Evolutionary conservation across 2,113 vertebrate species (phyloP), one percentile per base, ranked within the genome.

Genomic region (Bothrops jararaca): DNA sequence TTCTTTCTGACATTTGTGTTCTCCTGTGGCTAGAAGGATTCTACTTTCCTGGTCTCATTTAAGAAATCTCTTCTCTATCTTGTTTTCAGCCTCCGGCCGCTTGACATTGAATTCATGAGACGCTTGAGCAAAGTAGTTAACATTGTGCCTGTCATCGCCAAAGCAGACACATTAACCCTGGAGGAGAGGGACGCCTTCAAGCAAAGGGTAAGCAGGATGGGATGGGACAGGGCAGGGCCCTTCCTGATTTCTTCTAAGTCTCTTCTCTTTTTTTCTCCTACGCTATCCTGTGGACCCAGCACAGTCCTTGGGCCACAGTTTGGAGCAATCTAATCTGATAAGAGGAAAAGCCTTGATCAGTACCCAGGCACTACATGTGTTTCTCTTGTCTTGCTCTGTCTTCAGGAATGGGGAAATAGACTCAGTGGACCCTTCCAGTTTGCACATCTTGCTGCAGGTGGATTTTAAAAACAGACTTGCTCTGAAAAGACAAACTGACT

Each of bases 51-150:
- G 50, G 0, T 92, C 58, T 93, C 50, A 34, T 57, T 80, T 58
- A 74, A 92, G 34, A 29, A 42, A 87, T 42, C n/a, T 3, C n/a
- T 89, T 39, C 74, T 22, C n/a, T 56, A 13, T 86, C 23, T 89
- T 90, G 54, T 60, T 90, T 93, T 4, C 96, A 99, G 99, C 92
- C 98, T 99, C 53, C 96, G 99, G 92, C 99, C 98, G 9, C 94
- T 99, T 90, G 99, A 99, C 96, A 98, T 99, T 24, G 99, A 99
- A 97, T 99, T 99, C 97, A 99, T 99, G 99, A 98, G 98, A 69
- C 99, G 98, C 74, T 98, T 99, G 87, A 99, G 99, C 96, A 99
- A 99, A 96, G 99, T 99, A 96, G 99, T 99, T 92, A 99, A 99
- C 98, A 99, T 99, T 0, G 99, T 99, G 5, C 99, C 99, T 0